These are phyloP conservation scores for Helicolenus hilgendorfi DNA, from an alignment of 2,797 vertebrate species.

Conservation along the genomic window DNA sequence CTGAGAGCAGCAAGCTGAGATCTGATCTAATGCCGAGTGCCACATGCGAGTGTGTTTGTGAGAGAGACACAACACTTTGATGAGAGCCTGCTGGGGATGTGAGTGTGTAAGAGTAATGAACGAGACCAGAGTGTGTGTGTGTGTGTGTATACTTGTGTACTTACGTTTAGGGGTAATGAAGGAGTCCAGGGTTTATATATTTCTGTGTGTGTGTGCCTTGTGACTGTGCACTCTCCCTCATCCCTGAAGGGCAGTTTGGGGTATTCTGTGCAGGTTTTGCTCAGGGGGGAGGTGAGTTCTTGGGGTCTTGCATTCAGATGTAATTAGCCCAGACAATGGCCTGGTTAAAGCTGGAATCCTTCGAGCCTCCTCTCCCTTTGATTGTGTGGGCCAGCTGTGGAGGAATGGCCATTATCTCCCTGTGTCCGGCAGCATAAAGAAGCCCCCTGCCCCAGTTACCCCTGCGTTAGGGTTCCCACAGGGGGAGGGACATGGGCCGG, in stretches of 20 bases:
- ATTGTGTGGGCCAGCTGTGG: slow-evolving; percentile 92
- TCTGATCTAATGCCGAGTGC: slow-evolving; percentile 88
- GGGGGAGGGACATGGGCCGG: slow-evolving; percentile 80
- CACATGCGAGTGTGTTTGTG: slow-evolving; percentile 77
- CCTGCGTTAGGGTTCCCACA: slow-evolving; percentile 84
- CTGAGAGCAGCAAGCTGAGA: slow-evolving; percentile 85
- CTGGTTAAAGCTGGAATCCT: slow-evolving; percentile 96
- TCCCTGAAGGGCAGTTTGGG: slow-evolving; percentile 85
- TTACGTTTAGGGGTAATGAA: slow-evolving; percentile 67
- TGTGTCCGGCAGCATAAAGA: slow-evolving; percentile 88
- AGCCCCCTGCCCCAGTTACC: slow-evolving; percentile 74
- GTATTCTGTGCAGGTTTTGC: slow-evolving; percentile 82
- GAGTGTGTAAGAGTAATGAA: slow-evolving; percentile 65
- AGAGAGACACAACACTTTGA: slow-evolving; percentile 76
- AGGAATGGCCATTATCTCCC: slow-evolving; percentile 91
- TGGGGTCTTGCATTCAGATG: slow-evolving; percentile 95
- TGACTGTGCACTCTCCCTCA: slow-evolving; percentile 64
- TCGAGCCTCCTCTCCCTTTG: slow-evolving; percentile 89
- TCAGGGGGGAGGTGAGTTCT: slow-evolving; percentile 86
- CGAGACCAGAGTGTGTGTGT: slow-evolving; percentile 23
- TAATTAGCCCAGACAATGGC: slow-evolving; percentile 96
- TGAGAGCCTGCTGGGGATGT: slow-evolving; percentile 76
- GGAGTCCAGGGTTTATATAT: slow-evolving; percentile 72
- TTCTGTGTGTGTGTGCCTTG: slow-evolving; percentile 48
- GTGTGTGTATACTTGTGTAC: slow-evolving; percentile 42